Evolutionary conservation across 2,113 vertebrate genomes (phyloP), one percentile per base, ranked within the genome.

Genomic region (Cathartes aura): DNA sequence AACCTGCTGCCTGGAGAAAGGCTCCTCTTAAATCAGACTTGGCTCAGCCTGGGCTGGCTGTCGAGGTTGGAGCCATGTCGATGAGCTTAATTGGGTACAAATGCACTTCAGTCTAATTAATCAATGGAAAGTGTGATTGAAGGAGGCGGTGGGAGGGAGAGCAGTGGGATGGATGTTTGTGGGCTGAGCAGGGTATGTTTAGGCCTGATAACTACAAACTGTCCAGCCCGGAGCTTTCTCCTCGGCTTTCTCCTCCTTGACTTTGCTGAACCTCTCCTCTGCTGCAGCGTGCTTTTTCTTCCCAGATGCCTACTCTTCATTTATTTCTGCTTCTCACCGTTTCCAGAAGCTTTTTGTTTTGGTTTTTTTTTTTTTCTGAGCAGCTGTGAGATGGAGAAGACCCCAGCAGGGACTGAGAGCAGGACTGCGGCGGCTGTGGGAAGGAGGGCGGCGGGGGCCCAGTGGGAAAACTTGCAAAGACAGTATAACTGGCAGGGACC

Each of bases 1-100:
- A 27, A 26, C 4, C 52, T 16, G 8, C 16, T 45, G 63, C 34
- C 72, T 10, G 36, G 27, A 40, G 23, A 13, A 34, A 11, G 45
- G 52, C 18, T 42, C 30, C 23, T 23, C 22, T 18, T 4, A 1
- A 7, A 2, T 3, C 0, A 2, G 17, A 1, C 3, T 8, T 7
- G 2, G 40, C 71, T 50, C 22, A 7, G 68, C 45, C n/a, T 22
- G 53, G 59, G 79, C 34, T 16, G 29, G 58, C 50, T 19, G 6
- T 5, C 0, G 9, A 10, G 50, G 38, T 8, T 2, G 3, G 64
- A 36, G 52, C 58, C 6, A 1, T 3, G 24, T 7, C 23, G 21
- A 8, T 48, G 59, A 16, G n/a, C 22, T 38, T 21, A 8, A 15
- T 7, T 36, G 40, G 75, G 24, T 8, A 23, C 24, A 32, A 20